Evolutionary conservation across 1,140 invertebrate species (phyloP), one percentile per base, ranked within the genome.

Genomic region (Hylyphantes graminicola): DNA sequence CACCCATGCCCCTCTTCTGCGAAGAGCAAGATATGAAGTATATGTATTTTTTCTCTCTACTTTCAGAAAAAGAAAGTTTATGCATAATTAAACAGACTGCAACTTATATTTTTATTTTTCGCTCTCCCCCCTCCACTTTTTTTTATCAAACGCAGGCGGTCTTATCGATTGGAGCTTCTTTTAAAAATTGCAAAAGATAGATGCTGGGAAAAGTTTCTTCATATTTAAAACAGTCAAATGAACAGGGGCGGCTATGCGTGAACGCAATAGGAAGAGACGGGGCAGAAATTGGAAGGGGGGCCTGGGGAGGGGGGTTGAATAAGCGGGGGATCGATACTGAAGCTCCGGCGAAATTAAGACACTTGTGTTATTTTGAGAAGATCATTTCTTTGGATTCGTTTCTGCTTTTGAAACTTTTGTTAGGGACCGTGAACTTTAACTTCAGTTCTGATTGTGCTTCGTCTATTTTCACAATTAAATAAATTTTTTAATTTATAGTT

Each of bases 151-250:
- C 21, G 11, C 51, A 35, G 35, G 35, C 35, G 35, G 35, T 35
- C 35, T 35, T 35, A 81, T 81, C 79, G 79, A 81, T 81, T 73
- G 67, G 51, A 53, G 67, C 73, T 81, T 81, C 55, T 81, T 59
- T 13, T 48, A 81, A 73, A 81, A 73, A 72, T 81, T 9, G 55
- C 67, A 63, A 63, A 73, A 81, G 68, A 73, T 64, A 73, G 72
- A 19, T 53, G 55, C 48, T 15, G 68, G 48, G 59, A 19, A 80
- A 80, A 81, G 67, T 73, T 73, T 61, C 57, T 53, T 73, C 68
- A 73, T 81, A 72, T 81, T 81, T 81, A 81, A 81, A 81, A 81
- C 79, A 81, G 67, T 73, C 79, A 81, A 81, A 81, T 73, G 67
- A 81, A 81, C 79, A 81, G 68, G 63, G n/a, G 54, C 77, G 70